Conservation (phyloP, 2,113 vertebrate species). For the Pelobates fuscus region DNA sequence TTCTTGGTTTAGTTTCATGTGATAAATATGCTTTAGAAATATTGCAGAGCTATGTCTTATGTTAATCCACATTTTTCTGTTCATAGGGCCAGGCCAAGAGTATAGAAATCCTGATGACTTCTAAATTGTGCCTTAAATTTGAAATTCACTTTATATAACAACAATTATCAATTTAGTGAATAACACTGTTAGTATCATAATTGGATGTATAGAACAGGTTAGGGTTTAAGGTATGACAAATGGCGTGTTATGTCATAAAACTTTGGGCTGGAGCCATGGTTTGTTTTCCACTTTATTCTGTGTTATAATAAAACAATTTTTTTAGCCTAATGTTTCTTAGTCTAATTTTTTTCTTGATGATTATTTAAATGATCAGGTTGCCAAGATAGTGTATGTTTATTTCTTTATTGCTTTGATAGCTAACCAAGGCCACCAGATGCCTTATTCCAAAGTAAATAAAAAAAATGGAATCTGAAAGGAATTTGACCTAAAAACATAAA, state of each 20-base stretch:
- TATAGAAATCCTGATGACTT: no score
- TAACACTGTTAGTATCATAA: no score
- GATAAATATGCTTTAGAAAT: background rate
- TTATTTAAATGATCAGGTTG: conserved; percentile 43
- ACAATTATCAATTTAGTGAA: no score
- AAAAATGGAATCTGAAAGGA: conserved; percentile 8
- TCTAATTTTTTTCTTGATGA: conserved; percentile 47
- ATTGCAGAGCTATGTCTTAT: background rate
- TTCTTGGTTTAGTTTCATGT: background rate
- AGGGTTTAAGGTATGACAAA: no score
- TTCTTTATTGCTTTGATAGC: no score
- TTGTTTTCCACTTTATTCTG: background rate
- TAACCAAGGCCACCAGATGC: no score
- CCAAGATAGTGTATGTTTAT: background rate
- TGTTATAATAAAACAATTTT: background rate
- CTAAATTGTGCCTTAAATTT: no score
- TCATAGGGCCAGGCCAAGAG: no score
- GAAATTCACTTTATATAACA: no score
- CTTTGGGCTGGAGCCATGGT: no score
- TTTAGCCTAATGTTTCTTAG: conserved; percentile 26
- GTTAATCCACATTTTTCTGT: background rate
- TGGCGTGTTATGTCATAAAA: no score
- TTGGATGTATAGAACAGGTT: no score
- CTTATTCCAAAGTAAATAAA: background rate
- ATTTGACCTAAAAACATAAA: conserved; percentile 20